Conservation (phyloP, 2,888 invertebrate species). For the Phania funesta region DNA sequence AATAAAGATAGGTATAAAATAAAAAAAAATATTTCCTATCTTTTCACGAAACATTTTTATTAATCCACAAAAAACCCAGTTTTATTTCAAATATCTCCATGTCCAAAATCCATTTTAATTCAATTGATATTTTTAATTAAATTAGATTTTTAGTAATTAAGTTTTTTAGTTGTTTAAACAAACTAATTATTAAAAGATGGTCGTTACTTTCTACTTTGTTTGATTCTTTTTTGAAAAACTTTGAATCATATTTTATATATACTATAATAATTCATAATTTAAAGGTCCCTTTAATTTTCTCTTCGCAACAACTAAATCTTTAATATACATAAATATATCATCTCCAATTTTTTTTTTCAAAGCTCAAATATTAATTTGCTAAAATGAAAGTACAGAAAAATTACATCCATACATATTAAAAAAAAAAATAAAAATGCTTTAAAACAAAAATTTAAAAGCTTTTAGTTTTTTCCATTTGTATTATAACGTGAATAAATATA, state of each 20-base stretch:
- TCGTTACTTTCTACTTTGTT: too few species aligned
- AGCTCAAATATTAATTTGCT: conserved; percentile 32
- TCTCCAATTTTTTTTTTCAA: too few species aligned
- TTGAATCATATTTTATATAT: conserved; percentile 22
- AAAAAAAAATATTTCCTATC: not conserved
- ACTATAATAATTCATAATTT: too few species aligned
- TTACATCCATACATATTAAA: conserved; percentile 22
- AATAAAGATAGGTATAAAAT: not conserved
- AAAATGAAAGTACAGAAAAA: conserved; percentile 32
- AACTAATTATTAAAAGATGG: too few species aligned
- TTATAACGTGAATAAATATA: too few species aligned
- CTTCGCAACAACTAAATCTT: not conserved
- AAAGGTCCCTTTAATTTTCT: too few species aligned
- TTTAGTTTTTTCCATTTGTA: too few species aligned
- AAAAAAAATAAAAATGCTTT: conserved; percentile 10
- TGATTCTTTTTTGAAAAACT: not conserved
- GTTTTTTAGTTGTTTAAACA: conserved; percentile 39
- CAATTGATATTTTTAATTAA: conserved; percentile 22
- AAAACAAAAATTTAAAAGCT: too few species aligned
- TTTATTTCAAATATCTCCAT: conserved; percentile 10
- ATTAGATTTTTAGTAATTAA: conserved; percentile 46
- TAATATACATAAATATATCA: too few species aligned
- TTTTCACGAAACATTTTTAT: conserved; percentile 16
- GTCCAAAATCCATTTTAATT: conserved; percentile 22
- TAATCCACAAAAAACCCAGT: conserved; percentile 12